A percentile compares a stretch with the other conserved stretches of the same genome.
phyloP scores from a whole-genome alignment of 2,113 vertebrate species.

The Lasiurus borealis region DNA sequence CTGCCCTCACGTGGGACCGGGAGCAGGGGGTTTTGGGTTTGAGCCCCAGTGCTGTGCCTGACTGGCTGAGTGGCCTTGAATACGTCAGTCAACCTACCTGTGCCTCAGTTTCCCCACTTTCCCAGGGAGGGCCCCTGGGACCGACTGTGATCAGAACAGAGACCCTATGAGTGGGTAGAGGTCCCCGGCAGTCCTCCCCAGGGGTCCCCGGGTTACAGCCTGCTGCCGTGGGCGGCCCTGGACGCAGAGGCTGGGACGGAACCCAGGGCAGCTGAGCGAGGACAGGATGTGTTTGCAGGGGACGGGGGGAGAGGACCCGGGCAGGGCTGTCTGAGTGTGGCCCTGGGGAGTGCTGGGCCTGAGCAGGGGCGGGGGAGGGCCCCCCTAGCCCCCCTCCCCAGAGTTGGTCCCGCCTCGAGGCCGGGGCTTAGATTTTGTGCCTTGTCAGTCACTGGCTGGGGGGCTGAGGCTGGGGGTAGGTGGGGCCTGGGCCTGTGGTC shows the following conservation, averaged over 20 bases:
- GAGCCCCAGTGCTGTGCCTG: background rate
- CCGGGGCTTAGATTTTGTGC: no score
- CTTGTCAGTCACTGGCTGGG: background rate
- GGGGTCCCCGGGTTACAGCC: background rate
- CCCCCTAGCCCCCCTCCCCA: background rate
- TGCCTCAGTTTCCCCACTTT: background rate
- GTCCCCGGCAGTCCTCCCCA: no score
- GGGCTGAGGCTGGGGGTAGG: no score
- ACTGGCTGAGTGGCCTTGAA: no score
- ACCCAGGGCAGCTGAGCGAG: rapidly evolving
- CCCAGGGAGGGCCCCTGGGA: background rate
- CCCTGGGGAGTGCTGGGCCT: rapidly evolving
- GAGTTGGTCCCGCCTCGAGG: background rate
- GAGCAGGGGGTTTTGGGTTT: background rate
- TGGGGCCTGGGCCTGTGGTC: background rate
- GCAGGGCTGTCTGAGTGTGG: rapidly evolving
- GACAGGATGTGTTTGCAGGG: no score
- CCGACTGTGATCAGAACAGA: no score
- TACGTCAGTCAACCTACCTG: no score
- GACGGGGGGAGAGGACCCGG: background rate
- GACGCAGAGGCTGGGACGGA: background rate
- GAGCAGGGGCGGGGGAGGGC: rapidly evolving
- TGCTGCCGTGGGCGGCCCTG: rapidly evolving
- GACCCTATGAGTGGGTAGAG: no score
- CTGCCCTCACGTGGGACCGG: no score